Percentiles rank a stretch among this genome's conserved stretches.
Evolutionary conservation across 2,113 vertebrate genomes (phyloP).

Genomic region (Amblyopsis rosae): DNA sequence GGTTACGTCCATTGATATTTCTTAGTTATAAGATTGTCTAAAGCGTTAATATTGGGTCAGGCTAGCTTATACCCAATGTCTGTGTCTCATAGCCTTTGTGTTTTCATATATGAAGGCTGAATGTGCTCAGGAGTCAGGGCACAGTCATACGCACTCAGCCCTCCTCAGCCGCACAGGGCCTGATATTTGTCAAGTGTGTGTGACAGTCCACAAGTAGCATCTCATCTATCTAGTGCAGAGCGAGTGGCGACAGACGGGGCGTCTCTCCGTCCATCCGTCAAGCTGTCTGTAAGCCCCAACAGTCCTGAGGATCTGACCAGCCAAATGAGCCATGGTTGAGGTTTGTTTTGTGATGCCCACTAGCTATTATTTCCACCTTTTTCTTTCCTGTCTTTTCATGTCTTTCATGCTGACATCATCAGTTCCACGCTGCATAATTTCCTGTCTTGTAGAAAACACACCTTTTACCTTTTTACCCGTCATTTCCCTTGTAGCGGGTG

Average conservation of each 20-base stretch:
- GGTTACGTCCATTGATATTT: too few relatives aligned
- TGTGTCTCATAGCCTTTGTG: too few relatives aligned
- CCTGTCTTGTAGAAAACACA: neutral
- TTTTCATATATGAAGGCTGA: too few relatives aligned
- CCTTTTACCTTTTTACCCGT: neutral
- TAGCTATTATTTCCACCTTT: neutral
- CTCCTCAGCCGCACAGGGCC: neutral
- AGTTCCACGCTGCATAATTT: neutral
- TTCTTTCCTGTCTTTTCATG: neutral
- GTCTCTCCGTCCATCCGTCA: neutral
- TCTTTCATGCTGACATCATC: neutral
- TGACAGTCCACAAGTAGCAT: conserved; percentile 25
- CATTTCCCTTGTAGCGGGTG: neutral
- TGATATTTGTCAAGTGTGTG: conserved; percentile 21
- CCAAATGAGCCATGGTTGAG: too few relatives aligned
- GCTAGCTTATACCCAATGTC: too few relatives aligned
- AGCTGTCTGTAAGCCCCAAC: neutral
- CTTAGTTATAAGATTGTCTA: too few relatives aligned
- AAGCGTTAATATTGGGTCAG: too few relatives aligned
- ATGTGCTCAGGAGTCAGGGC: too few relatives aligned
- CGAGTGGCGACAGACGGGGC: neutral
- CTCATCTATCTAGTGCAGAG: conserved; percentile 30
- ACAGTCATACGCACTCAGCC: neutral
- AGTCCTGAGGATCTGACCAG: too few relatives aligned
- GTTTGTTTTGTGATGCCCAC: too few relatives aligned